Percentiles rank a stretch among this genome's conserved stretches.
phyloP scores from a whole-genome alignment of 2,113 vertebrate species.

The Merops nubicus region DNA sequence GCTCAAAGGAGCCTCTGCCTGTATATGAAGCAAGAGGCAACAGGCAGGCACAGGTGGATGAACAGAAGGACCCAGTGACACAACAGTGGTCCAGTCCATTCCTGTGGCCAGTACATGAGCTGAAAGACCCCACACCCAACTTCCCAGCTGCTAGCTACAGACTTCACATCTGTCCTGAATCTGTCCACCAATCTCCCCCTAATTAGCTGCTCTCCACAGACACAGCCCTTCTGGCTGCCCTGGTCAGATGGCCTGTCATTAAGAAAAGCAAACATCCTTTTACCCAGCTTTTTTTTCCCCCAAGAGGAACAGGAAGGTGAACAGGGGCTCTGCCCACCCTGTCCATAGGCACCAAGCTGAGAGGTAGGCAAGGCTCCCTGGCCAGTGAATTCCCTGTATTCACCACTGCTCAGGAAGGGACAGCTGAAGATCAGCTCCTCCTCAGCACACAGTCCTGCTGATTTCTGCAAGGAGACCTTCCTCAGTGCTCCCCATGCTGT shows the following conservation, averaged over 20 bases:
- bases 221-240: background rate
- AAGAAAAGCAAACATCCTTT: background rate
- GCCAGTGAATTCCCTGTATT: background rate
- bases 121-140: background rate
- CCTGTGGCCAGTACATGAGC: background rate
- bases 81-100: background rate
- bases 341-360: fast-evolving
- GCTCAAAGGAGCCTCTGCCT: background rate
- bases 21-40: background rate
- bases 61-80: background rate
- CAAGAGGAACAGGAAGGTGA: background rate
- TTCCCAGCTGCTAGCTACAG: background rate
- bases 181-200: background rate
- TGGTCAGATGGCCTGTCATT: background rate
- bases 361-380: background rate
- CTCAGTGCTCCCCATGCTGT: background rate
- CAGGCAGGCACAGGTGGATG: background rate
- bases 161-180: background rate
- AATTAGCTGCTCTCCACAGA: background rate
- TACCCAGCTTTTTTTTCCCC: background rate
- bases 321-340: background rate
- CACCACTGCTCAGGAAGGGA: background rate
- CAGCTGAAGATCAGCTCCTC: background rate
- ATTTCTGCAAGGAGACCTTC: background rate
- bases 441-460: background rate